Evolutionary conservation across 1,140 invertebrate genomes (phyloP), one percentile per base, ranked within the genome.

Genomic region (Drosophila nikananu): DNA sequence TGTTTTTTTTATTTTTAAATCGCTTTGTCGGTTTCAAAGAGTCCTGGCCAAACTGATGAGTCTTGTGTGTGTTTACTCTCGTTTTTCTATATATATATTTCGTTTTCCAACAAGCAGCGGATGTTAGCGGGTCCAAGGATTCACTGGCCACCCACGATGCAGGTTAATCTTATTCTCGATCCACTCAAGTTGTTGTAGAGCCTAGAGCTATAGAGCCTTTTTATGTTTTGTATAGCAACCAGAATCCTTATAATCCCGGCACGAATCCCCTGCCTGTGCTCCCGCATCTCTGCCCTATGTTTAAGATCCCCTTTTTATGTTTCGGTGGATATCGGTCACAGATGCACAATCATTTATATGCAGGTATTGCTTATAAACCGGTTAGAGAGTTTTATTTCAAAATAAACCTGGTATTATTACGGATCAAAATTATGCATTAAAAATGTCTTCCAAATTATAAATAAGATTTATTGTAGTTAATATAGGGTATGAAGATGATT

Each of bases 121-220:
- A 96, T 94, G 95, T 96, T 92, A 96, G 96, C 94, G 96, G 95
- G 92, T 96, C 96, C 74, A 95, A 96, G 94, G 96, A 96, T 93
- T 96, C 96, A 78, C 94, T 96, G 90, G 95, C 95, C 92, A 96
- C 95, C 74, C 95, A 96, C 93, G 96, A 96, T 94, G 96, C 96
- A 96, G 96, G 96, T 96, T 93, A 84, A 73, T 61, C 74, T 76
- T 66, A 65, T 39, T 57, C 35, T 39, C 44, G 27, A 52, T 63
- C 21, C 39, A 32, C 17, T 32, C 21, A 32, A 7, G 5, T 62
- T 62, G 19, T 62, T 32, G 19, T 61, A 61, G 37, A 32, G 35
- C 27, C 19, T 44, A 62, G 57, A 55, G 32, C 52, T 23, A 19
- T 62, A 62, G 21, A 62, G 57, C 17, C 37, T 13, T 25, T 61